Evolutionary conservation across 2,113 vertebrate genomes (phyloP), one percentile per base, ranked within the genome.

Genomic region (Psilopsiagon aymara): DNA sequence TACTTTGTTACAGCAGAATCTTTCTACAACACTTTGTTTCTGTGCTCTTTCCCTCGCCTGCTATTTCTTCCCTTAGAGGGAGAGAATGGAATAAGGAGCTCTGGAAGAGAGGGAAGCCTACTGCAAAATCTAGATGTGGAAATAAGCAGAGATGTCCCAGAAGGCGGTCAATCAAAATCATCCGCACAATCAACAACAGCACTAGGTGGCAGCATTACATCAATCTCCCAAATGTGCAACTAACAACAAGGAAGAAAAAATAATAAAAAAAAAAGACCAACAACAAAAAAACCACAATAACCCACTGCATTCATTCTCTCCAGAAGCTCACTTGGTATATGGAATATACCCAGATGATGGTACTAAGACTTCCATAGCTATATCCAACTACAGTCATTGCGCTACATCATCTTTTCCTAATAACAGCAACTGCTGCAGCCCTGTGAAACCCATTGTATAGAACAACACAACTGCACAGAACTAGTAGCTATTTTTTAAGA

Each of bases 141-240:
- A 78, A 29, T 63, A 44, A 84, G 27, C 2, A 2, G 53, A 82
- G 43, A 4, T 86, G n/a, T 20, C 37, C 57, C 55, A 33, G 57
- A 73, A 11, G 27, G 23, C 18, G 77, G 44, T 23, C 11, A 20
- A 31, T 10, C 20, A 41, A 85, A 13, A 41, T 5, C 8, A 71
- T 1, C 7, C 0, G 0, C 29, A 73, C 14, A 64, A 16, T 4
- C 37, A 51, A 31, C 29, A 76, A 15, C 52, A 41, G 57, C 96
- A 92, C 82, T 78, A 95, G 95, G 41, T 95, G 97, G 96, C 95
- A 90, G 83, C 69, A 80, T 95, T 41, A 74, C 41, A 82, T 52
- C 76, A 70, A 9, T n/a, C 29, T 51, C 24, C 41, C 15, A 77
- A 64, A 52, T 1, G 6, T 6, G 6, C 17, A 53, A 25, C 14